These are phyloP conservation scores for Acrossocheilus fasciatus DNA, from an alignment of 2,797 vertebrate genomes.

Conservation along the genomic window DNA sequence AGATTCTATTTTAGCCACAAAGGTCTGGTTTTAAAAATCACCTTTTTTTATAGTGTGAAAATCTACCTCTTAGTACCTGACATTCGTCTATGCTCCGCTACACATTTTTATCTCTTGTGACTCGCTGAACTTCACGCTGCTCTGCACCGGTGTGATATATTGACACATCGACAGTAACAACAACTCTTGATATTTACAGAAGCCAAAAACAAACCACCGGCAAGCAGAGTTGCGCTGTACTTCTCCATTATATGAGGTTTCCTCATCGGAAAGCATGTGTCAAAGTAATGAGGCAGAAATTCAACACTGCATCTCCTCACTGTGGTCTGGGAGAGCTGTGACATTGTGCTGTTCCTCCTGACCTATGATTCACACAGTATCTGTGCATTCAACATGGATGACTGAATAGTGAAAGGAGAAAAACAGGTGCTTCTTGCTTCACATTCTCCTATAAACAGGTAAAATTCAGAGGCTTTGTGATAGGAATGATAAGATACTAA, in stretches of 20 bases:
- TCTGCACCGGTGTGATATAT: slow-evolving; percentile 33
- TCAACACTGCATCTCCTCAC: slow-evolving; percentile 56
- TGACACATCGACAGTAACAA: slow-evolving; percentile 27
- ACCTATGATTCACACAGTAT: slow-evolving; percentile 69
- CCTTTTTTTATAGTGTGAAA: slow-evolving; percentile 34
- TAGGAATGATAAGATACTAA: neutral
- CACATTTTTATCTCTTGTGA: slow-evolving; percentile 38
- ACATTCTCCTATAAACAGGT: slow-evolving; percentile 28
- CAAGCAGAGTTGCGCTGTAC: slow-evolving; percentile 9
- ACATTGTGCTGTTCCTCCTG: slow-evolving; percentile 69
- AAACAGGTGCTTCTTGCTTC: slow-evolving; percentile 34
- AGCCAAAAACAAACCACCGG: slow-evolving; percentile 26
- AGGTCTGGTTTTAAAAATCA: slow-evolving; percentile 10
- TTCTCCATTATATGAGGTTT: slow-evolving; percentile 57
- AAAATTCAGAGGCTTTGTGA: neutral
- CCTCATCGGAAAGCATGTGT: slow-evolving; percentile 71
- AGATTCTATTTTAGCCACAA: neutral
- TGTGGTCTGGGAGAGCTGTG: slow-evolving; percentile 68
- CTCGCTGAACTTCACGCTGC: slow-evolving; percentile 31
- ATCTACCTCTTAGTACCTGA: slow-evolving; percentile 22
- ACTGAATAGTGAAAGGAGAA: slow-evolving; percentile 56
- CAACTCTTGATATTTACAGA: slow-evolving; percentile 40
- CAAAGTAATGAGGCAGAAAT: slow-evolving; percentile 60
- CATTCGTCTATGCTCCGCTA: slow-evolving; percentile 10
- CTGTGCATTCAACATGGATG: slow-evolving; percentile 64